Base-by-base conservation (phyloP, 92 coral and sea anemone genomes). In the Muricea muricata region DNA sequence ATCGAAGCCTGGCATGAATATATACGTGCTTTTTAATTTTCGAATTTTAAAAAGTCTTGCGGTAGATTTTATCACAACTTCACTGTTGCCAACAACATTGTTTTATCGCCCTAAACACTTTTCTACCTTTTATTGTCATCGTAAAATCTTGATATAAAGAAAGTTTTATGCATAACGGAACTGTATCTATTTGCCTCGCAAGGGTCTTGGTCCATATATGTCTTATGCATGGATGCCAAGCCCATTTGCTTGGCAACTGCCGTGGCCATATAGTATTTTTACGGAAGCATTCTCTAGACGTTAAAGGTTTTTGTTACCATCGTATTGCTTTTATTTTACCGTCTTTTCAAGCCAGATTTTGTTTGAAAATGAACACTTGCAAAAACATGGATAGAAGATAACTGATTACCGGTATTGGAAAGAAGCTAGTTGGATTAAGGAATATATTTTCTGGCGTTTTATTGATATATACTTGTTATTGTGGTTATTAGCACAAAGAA, bases 181-280 rank as follows among this genome's bases (percentile, higher is more conserved):
- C n/a, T 73, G 45, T 61, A 23, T 26, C 46, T 29, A 73, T 47
- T 9, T 23, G 18, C 56, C 17, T 23, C 79, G 32, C 5, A 73
- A 73, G 79, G 45, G 79, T 20, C 46, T n/a, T 8, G 6, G 14
- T 5, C 79, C 79, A 73, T 73, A 73, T 73, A 73, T 24, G 57
- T 39, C 29, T 10, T 10, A 46, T n/a, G 23, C 29, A 12, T 23
- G 1, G 46, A 29, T 50, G 34, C 37, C 37, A 7, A 73, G 41
- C 58, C 57, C 56, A 25, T 23, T 6, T 73, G 26, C 60, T 47
- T 73, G 37, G 57, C 57, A 45, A 73, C 56, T 23, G 31, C 1
- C 25, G 13, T 17, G 4, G 58, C 12, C 17, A 7, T n/a, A 40
- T 41, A 30, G 70, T 63, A 63, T 63, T 25, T 10, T 50, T 41